Evolutionary conservation across 2,113 vertebrate genomes (phyloP).

Genomic region (Muscicapa adusta): DNA sequence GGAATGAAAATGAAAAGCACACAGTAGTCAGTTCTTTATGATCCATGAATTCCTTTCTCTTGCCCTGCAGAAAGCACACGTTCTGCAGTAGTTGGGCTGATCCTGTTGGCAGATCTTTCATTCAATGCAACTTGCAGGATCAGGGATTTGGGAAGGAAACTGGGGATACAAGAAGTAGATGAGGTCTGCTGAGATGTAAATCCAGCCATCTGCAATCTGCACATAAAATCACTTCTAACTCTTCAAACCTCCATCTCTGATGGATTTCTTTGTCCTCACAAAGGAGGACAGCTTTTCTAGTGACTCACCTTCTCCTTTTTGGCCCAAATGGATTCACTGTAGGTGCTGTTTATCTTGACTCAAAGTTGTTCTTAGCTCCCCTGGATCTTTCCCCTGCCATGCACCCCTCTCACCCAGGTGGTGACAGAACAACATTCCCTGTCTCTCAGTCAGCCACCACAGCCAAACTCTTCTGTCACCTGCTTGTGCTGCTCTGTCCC

Average conservation of each 20-base stretch:
- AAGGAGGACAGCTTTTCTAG: not conserved
- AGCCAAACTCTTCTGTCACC: not conserved
- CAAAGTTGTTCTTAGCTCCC: not conserved
- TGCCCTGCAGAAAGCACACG: not conserved
- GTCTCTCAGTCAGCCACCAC: not conserved
- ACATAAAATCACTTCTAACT: not conserved
- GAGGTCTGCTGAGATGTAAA: not conserved
- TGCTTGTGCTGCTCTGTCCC: not conserved
- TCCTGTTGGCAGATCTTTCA: not conserved
- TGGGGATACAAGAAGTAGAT: not conserved
- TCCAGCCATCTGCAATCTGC: not conserved
- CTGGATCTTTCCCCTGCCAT: not conserved
- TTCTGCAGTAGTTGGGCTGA: not conserved
- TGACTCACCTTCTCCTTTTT: not conserved
- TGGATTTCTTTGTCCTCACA: not conserved
- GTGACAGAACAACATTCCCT: not conserved
- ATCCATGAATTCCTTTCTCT: constrained; percentile 2
- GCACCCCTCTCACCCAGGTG: not conserved
- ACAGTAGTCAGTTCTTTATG: not conserved
- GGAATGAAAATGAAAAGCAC: not conserved
- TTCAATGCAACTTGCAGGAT: not conserved
- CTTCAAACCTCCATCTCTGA: not conserved
- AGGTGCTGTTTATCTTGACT: not conserved
- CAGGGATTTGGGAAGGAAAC: not conserved
- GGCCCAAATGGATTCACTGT: not conserved